Evolutionary conservation across 53 echinoderm and acorn worm genomes (phyloP).

Genomic region (Hippasteria phrygiana): DNA sequence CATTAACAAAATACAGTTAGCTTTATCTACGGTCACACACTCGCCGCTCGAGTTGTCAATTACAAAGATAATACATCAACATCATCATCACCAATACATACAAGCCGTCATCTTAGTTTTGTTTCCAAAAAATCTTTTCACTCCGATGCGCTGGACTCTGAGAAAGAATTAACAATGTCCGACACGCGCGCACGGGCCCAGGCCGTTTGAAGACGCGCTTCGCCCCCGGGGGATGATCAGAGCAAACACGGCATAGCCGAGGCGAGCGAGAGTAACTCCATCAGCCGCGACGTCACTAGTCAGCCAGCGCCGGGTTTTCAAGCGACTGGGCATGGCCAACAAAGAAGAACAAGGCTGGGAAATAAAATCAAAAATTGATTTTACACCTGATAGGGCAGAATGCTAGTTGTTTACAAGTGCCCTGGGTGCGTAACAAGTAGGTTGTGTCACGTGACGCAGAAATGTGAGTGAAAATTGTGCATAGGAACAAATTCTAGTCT

Average conservation of each 20-base stretch:
- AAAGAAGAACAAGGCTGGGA: background rate
- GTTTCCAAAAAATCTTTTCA: slow-evolving; percentile 27
- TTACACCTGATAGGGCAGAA: slow-evolving; percentile 32
- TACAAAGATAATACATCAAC: slow-evolving; percentile 50
- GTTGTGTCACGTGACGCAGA: background rate
- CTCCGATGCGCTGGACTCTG: background rate
- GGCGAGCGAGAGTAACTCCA: slow-evolving; percentile 29
- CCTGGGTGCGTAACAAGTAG: background rate
- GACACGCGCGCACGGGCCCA: background rate
- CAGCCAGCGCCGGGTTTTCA: background rate
- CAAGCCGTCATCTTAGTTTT: slow-evolving; percentile 1
- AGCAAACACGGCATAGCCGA: background rate
- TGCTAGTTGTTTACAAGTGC: slow-evolving; percentile 16
- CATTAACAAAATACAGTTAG: slow-evolving; percentile 2
- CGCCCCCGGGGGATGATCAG: slow-evolving; percentile 4
- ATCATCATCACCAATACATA: slow-evolving; percentile 5
- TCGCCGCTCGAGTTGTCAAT: slow-evolving; percentile 38
- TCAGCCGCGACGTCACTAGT: slow-evolving; percentile 39
- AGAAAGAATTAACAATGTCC: slow-evolving; percentile 17
- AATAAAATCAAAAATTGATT: slow-evolving; percentile 38
- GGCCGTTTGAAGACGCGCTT: slow-evolving; percentile 6
- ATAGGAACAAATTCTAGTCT: background rate
- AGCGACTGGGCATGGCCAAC: background rate
- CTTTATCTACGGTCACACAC: slow-evolving; percentile 19
- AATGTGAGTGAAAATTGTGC: background rate